Conservation (phyloP, 2,113 vertebrate species). For the Actenoides lindsayi region DNA sequence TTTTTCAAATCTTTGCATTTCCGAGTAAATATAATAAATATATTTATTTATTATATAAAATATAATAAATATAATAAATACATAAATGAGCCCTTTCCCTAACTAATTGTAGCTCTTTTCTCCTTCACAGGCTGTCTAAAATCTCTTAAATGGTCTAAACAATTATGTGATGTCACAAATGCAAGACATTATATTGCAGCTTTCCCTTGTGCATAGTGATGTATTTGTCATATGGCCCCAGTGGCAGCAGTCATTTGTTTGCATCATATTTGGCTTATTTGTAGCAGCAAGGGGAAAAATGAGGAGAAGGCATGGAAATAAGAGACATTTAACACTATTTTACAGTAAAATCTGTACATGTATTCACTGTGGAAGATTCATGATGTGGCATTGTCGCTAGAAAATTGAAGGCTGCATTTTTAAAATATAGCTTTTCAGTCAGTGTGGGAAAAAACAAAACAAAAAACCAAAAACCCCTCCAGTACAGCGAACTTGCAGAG, state of each 20-base stretch:
- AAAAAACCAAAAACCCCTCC: not conserved
- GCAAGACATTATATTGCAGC: slow-evolving; percentile 44
- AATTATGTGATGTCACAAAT: slow-evolving; percentile 13
- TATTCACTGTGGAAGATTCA: not conserved
- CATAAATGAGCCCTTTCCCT: slow-evolving; percentile 54
- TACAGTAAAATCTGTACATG: not conserved
- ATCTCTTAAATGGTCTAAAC: slow-evolving; percentile 27
- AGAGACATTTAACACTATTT: not conserved
- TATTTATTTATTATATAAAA: too few species aligned
- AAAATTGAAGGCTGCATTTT: not conserved
- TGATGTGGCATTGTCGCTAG: not conserved
- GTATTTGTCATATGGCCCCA: slow-evolving; percentile 5
- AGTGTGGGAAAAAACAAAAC: not conserved
- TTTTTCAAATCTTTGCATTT: slow-evolving; percentile 71
- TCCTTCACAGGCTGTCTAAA: slow-evolving; percentile 19
- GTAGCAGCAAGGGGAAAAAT: not conserved
- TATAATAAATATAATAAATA: not conserved
- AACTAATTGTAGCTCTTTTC: slow-evolving; percentile 38
- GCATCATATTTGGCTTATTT: not conserved
- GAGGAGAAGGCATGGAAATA: not conserved
- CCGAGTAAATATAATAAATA: not conserved
- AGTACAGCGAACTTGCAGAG: not conserved
- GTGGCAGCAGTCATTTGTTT: slow-evolving; percentile 40
- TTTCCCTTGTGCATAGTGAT: slow-evolving; percentile 23
- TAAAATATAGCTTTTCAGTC: not conserved